Evolutionary conservation across 2,113 vertebrate species (phyloP), one percentile per base, ranked within the genome.

Genomic region (Alectura lathami): DNA sequence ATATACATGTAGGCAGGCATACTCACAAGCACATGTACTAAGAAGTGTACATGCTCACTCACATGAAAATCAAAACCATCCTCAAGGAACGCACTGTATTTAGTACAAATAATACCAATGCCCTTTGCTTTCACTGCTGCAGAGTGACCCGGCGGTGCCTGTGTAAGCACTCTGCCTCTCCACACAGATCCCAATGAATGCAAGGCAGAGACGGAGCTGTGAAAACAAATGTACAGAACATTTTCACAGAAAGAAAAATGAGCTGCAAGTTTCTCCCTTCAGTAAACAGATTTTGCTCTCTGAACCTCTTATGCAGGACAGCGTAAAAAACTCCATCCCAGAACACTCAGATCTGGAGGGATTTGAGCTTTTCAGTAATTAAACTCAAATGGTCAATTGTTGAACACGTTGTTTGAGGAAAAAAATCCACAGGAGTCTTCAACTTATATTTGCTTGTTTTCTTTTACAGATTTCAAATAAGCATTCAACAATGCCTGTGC

Each of bases 381-480:
- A 51, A 34, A 22, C 38, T 59, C 0, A 1, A 24, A 21, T 11
- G 45, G 75, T 77, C 64, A 72, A 9, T 38, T 63, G 36, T 42
- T 73, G 57, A 64, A 43, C 27, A 54, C 15, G 38, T 30, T 43
- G 16, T 62, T 51, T 63, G 63, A 6, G 51, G 64, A 67, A 68
- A 17, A 15, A 16, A 23, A 17, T n/a, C 79, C 23, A 20, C 68
- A 57, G 36, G 57, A 80, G 29, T 30, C 43, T 78, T 74, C 51
- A 63, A 67, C 83, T 89, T 36, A 60, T 30, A 66, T 80, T 92
- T 89, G 45, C 77, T 94, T 62, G 48, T 53, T 77, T 64, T 60
- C 83, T 78, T 85, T 86, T 85, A 86, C 36, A 67, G 69, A 94
- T 54, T 88, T 95, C 64, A 93, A 91, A 82, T 45, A 92, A n/a